Evolutionary conservation across 2,888 invertebrate genomes (phyloP), one percentile per base, ranked within the genome.

Genomic region (Theretra japonica): DNA sequence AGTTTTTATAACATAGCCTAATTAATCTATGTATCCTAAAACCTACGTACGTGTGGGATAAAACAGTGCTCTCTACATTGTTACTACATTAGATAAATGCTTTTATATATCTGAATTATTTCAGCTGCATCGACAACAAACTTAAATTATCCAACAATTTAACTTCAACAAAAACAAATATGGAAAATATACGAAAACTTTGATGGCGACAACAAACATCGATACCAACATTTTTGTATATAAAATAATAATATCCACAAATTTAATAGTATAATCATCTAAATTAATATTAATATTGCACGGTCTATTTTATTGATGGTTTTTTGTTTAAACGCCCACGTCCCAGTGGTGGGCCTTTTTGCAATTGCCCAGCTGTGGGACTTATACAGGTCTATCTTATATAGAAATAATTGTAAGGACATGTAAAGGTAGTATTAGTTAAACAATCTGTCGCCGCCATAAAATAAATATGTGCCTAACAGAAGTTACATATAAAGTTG

Each of bases 61-160:
- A 88, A 90, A 91, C 87, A 90, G 91, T 90, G 90, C 89, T 78
- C 73, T 81, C 80, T 79, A 82, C 65, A 73, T 77, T 80, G 73
- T 78, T 75, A 75, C 77, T 77, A 80, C 80, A 83, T 82, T 81
- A 83, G 79, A 77, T 86, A 88, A 90, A 88, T 87, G 89, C 90
- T 83, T 86, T 84, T 75, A 79, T 73, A 77, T 75, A 80, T 76
- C 70, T 71, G 72, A 73, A 69, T 59, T 70, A 57, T 56, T 59
- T 28, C 65, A 65, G 53, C 71, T 76, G 76, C 74, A 77, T 71
- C 70, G 73, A 74, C 74, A 80, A 81, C 75, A 77, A 74, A 75
- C 62, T 76, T 75, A 78, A 74, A 77, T 74, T 73, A 76, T 75
- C 60, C 77, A 77, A 75, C 74, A 78, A 75, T 21, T 33, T 53